phyloP scores from a whole-genome alignment of 1,140 invertebrate genomes.

The Aricia agestis region DNA sequence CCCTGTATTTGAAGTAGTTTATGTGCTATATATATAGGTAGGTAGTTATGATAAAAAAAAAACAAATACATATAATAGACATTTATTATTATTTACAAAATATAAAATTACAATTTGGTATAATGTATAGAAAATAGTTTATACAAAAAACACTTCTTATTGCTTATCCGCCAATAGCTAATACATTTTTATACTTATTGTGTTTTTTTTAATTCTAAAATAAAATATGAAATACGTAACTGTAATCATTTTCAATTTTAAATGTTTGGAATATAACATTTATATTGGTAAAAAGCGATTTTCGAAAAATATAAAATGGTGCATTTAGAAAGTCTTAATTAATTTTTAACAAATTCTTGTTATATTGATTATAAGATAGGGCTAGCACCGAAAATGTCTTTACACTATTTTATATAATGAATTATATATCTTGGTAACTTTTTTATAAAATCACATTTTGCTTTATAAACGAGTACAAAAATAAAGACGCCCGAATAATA shows the following conservation, averaged over 20 bases:
- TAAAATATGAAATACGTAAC: too few relatives aligned
- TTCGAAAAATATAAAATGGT: too few relatives aligned
- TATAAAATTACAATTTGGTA: conserved; percentile 12
- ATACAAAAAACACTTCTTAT: background rate
- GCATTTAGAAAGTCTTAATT: background rate
- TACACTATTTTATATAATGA: background rate
- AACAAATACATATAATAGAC: background rate
- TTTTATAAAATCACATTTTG: background rate
- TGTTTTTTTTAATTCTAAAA: too few relatives aligned
- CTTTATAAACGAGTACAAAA: background rate
- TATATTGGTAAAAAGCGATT: too few relatives aligned
- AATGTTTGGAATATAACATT: too few relatives aligned
- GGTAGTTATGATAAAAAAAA: too few relatives aligned
- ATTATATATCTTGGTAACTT: background rate
- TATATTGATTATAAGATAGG: too few relatives aligned
- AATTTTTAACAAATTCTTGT: background rate
- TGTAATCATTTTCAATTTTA: too few relatives aligned
- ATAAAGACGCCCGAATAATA: background rate
- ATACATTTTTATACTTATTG: too few relatives aligned
- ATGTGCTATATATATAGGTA: too few relatives aligned
- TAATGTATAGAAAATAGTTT: conserved; percentile 9
- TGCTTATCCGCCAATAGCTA: too few relatives aligned
- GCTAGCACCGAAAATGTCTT: background rate
- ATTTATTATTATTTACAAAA: conserved; percentile 6
- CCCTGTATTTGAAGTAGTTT: too few relatives aligned